phyloP scores from a whole-genome alignment of 2,797 vertebrate species.

The Psittacula echo region DNA sequence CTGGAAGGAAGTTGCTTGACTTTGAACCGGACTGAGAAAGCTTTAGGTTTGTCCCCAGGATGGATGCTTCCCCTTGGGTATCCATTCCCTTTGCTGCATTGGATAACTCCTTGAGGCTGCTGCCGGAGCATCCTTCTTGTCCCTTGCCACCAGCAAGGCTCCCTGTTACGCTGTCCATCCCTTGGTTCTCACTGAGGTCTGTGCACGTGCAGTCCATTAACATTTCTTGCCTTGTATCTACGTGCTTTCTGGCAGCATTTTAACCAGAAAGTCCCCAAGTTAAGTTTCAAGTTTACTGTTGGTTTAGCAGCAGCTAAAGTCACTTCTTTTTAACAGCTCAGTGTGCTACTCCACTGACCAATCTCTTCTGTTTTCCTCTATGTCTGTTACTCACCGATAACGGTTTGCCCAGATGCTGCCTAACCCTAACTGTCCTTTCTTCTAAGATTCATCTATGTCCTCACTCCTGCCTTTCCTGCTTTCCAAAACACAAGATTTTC shows the following conservation, averaged over 20 bases:
- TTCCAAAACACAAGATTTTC: background rate
- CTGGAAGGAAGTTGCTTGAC: background rate
- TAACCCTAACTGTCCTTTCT: background rate
- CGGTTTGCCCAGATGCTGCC: background rate
- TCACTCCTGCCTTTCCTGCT: background rate
- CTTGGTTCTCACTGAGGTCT: background rate
- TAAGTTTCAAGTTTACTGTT: background rate
- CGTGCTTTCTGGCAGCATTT: background rate
- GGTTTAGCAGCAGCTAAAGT: background rate
- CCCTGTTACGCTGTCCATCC: background rate
- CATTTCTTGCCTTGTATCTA: background rate
- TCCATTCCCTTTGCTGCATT: background rate
- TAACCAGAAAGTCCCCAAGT: background rate
- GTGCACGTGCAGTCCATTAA: background rate
- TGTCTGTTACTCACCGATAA: background rate
- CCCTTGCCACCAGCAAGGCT: background rate
- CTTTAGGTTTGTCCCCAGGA: background rate
- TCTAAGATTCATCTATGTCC: fast-evolving
- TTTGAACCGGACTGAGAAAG: background rate
- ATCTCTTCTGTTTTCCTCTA: background rate
- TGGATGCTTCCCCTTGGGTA: background rate
- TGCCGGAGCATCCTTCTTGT: background rate
- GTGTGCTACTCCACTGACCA: background rate
- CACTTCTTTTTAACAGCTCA: background rate
- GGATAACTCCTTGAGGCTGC: background rate